Evolutionary conservation across 2,888 invertebrate genomes (phyloP), one percentile per base, ranked within the genome.

Genomic region (Parnassius apollo): DNA sequence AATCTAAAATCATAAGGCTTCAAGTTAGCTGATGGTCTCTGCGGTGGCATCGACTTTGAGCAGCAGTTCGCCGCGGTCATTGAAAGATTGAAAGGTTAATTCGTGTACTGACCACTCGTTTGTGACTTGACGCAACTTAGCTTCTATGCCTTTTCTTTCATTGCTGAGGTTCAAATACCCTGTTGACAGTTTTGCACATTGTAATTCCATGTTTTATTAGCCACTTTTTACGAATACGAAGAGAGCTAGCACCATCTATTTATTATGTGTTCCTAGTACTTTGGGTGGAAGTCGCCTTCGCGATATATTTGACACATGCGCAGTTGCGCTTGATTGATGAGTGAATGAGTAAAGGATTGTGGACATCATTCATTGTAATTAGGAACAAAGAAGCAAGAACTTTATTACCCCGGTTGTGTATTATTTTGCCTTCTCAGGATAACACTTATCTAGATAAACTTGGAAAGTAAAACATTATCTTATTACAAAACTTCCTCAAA

Each of bases 111-210:
- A 96, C 98, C 98, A 99, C 84, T 99, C 98, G 77, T 97, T 97
- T 0, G 98, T 98, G 0, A 99, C 98, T 81, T 97, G 97, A 65
- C 98, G 94, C 64, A 99, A 86, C 83, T 99, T 99, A 0, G 98
- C 98, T 91, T 99, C 98, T 64, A 99, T 99, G 76, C 99, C 79
- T 98, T 97, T 80, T 99, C 98, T 86, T 99, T 98, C 95, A 98
- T 97, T 0, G 98, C 98, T 49, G 98, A 98, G 82, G 99, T 98
- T 82, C 98, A 99, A 75, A 99, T 98, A 78, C 99, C 99, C 95
- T 95, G 18, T 2, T 49, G 18, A 52, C 11, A 58, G 8, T 25
- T 25, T 25, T 35, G 7, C 35, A 7, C 35, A 35, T 35, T 35
- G 35, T 35, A 35, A 18, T 7, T 35, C 7, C 4, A 35, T 35